Conservation (phyloP, 1,140 invertebrate genomes). For the Drosophila burlai region DNA sequence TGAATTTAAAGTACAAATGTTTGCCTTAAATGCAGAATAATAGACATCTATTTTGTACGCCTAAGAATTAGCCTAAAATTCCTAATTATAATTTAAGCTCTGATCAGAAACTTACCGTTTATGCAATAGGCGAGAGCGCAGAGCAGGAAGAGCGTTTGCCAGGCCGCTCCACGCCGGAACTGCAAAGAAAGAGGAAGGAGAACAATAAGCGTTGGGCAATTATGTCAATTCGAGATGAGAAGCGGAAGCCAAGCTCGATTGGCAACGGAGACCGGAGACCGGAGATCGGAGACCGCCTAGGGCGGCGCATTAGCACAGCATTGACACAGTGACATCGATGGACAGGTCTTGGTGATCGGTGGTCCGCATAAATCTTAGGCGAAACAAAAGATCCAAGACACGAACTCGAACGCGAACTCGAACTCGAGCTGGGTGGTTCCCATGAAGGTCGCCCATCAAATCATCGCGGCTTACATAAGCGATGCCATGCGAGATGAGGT, state of each 20-base stretch:
- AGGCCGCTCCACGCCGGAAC: conserved; percentile 82
- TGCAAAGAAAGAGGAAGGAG: conserved; percentile 42
- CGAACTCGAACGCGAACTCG: conserved; percentile 14
- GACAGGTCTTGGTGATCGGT: conserved; percentile 2
- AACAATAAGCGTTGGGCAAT: conserved; percentile 14
- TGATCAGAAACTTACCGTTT: conserved; percentile 67
- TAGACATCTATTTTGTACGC: no score
- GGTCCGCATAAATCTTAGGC: conserved; percentile 29
- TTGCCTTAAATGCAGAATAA: no score
- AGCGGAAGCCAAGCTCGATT: conserved; percentile 29
- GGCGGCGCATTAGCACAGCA: conserved; percentile 27
- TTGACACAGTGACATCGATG: conserved; percentile 71
- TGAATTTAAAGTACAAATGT: no score
- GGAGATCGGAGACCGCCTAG: conserved; percentile 1
- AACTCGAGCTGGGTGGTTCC: conserved; percentile 25
- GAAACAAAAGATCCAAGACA: conserved; percentile 36
- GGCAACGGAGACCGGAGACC: neutral
- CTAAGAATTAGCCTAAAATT: neutral
- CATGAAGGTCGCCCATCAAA: conserved; percentile 67
- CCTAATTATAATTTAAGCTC: neutral
- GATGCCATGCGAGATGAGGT: neutral
- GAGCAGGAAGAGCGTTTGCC: conserved; percentile 79
- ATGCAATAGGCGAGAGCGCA: conserved; percentile 74
- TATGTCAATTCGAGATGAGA: conserved; percentile 14
- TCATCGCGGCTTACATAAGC: conserved; percentile 59